Percentiles rank a stretch among this genome's conserved stretches.
phyloP scores from a whole-genome alignment of 2,888 invertebrate genomes.

The Troides oblongomaculatus region DNA sequence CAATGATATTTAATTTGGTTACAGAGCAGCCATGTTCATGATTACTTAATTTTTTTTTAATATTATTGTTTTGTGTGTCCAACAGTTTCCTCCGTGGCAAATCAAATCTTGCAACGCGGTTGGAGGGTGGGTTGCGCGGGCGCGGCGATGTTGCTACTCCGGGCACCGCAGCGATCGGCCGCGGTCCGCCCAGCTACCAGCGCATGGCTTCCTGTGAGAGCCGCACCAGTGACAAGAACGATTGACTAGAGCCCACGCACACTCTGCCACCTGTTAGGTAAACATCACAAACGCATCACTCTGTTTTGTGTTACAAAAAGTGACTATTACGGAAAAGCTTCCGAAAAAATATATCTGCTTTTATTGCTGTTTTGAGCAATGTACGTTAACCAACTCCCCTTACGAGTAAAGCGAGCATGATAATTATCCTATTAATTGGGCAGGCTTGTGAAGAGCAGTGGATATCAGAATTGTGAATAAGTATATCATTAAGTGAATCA shows the following conservation, averaged over 20 bases:
- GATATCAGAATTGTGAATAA: too few species aligned
- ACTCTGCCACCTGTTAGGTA: conserved; percentile 74
- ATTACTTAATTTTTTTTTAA: neutral
- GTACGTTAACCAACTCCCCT: too few species aligned
- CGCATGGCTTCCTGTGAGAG: conserved; percentile 94
- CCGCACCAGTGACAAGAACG: conserved; percentile 87
- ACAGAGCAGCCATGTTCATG: neutral
- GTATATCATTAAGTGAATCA: too few species aligned
- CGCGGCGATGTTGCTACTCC: conserved; percentile 85
- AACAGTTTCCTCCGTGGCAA: conserved; percentile 94
- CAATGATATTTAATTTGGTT: neutral
- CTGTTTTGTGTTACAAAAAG: too few species aligned
- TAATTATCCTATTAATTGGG: too few species aligned
- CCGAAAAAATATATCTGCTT: too few species aligned
- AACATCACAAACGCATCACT: conserved; percentile 7
- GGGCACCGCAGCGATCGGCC: conserved; percentile 82
- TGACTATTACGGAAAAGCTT: too few species aligned
- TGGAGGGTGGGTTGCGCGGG: conserved; percentile 70
- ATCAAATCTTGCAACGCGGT: conserved; percentile 77
- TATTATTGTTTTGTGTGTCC: conserved; percentile 44
- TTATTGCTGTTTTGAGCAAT: too few species aligned
- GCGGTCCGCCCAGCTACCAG: conserved; percentile 88
- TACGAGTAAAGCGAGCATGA: too few species aligned
- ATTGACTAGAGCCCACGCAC: conserved; percentile 91
- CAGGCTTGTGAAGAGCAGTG: too few species aligned